Base-by-base conservation (phyloP, 1,140 invertebrate genomes). In the Bombus affinis region DNA sequence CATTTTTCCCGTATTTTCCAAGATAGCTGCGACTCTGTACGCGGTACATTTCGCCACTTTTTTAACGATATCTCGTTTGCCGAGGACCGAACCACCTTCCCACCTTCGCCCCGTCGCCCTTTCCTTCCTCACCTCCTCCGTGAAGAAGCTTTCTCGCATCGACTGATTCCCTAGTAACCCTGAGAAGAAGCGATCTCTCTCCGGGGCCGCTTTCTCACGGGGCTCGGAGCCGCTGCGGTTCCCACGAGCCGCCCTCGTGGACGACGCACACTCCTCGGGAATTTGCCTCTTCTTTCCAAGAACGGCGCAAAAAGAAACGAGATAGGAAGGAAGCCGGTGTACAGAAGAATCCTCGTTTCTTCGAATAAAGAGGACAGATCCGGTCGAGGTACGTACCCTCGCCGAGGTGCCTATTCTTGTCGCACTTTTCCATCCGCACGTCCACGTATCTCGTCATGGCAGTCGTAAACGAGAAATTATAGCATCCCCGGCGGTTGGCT, bases 161-260 rank as follows among this genome's bases (percentile, higher is more conserved):
- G 91, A 94, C 91, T 95, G 94, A 90, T 95, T 93, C 92, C 94
- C 94, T 95, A 95, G 92, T 95, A 94, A 92, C 90, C 92, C 86
- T 92, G 92, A 93, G 94, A 94, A 93, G 92, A 91, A 91, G 90
- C 89, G 86, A 91, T 92, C 90, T 88, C 93, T 91, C 91, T 83
- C 88, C 81, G 90, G 76, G 89, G 89, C 90, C 86, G 91, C 89
- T 93, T 95, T 95, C 94, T 95, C 94, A 95, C 92, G 85, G 85
- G 79, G 88, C 85, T 77, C 84, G 76, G 5, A 53, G 47, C 47
- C 47, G 47, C 47, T 18, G 47, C 47, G 47, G 18, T 91, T 91
- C 90, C 89, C 90, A 91, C 92, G 93, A 87, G 79, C 77, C 86
- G 66, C 70, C 47, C 77, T 53, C 83, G 53, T 62, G 44, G 39